Evolutionary conservation across 2,113 vertebrate genomes (phyloP).

Genomic region (Drymodes brunneopygia): DNA sequence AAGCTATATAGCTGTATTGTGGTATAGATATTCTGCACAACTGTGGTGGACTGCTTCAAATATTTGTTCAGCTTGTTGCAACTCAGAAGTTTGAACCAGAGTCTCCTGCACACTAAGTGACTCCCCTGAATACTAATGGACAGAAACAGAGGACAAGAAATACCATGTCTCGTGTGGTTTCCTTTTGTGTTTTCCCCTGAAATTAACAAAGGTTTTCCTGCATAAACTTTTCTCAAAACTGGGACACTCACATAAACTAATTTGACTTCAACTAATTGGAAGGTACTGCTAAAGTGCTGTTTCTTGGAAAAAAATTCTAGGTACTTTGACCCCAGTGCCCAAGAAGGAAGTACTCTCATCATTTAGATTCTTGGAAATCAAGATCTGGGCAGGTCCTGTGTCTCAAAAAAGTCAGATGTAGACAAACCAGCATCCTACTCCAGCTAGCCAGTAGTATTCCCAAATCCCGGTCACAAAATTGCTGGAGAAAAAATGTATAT

Average conservation of each 20-base stretch:
- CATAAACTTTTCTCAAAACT: neutral
- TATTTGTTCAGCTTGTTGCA: neutral
- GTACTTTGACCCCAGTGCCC: neutral
- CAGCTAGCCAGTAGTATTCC: neutral
- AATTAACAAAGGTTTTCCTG: neutral
- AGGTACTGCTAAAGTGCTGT: neutral
- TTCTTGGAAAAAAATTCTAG: neutral
- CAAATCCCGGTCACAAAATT: neutral
- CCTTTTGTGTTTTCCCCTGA: neutral
- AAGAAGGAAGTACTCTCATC: neutral
- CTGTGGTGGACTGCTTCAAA: neutral
- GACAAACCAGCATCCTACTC: neutral
- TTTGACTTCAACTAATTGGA: neutral
- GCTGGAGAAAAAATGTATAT: neutral
- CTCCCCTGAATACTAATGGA: neutral
- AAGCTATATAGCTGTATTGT: neutral
- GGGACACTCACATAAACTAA: neutral
- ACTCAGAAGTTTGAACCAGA: neutral
- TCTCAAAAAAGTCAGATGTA: neutral
- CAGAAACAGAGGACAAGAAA: neutral
- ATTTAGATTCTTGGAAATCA: neutral
- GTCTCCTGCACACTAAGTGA: neutral
- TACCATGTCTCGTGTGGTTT: neutral
- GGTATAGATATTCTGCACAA: neutral
- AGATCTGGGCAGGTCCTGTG: neutral